Evolutionary conservation across 2,797 vertebrate species (phyloP).

Genomic region (Platyrinchus mystaceus): DNA sequence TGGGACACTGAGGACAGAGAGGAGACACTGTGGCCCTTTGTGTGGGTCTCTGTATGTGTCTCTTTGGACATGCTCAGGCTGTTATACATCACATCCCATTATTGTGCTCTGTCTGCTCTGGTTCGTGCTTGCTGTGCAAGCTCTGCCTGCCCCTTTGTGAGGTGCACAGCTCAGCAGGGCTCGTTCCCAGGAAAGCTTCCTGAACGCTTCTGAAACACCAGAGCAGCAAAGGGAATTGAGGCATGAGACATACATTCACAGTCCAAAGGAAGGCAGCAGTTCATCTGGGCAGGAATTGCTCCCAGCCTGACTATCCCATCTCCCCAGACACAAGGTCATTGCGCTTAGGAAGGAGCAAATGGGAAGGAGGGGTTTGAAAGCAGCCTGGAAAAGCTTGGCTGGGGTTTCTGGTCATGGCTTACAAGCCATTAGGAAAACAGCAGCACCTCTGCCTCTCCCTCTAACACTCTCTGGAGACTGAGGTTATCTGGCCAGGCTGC

Average conservation of each 20-base stretch:
- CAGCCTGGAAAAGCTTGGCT: background rate
- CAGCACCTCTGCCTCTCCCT: background rate
- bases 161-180: background rate
- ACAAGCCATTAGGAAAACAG: background rate
- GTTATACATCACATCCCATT: background rate
- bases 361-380: background rate
- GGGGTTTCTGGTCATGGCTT: background rate
- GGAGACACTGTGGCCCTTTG: background rate
- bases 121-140: background rate
- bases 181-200: background rate
- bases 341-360: background rate
- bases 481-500: background rate
- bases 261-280: background rate
- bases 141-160: background rate
- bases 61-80: fast-evolving
- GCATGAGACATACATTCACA: background rate
- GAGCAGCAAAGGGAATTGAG: background rate
- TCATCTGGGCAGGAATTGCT: background rate
- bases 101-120: background rate
- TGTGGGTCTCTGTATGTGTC: background rate
- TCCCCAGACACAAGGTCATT: background rate
- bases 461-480: background rate
- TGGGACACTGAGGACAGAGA: background rate
- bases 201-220: background rate
- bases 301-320: background rate